Evolutionary conservation across 2,113 vertebrate species (phyloP), one percentile per base, ranked within the genome.

Genomic region (Tretioscincus oriximinensis): DNA sequence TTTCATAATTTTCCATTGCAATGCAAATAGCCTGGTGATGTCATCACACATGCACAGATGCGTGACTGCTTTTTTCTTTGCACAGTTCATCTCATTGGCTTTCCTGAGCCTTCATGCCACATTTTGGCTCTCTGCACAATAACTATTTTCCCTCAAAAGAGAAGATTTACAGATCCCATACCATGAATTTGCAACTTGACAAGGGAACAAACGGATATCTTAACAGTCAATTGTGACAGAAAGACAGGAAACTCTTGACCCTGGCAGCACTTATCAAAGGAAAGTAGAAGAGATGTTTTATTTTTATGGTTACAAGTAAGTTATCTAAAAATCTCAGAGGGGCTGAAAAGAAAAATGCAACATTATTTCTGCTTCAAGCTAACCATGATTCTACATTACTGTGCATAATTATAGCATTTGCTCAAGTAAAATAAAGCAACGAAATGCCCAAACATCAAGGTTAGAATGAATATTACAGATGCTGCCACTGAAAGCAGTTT

Each of bases 221-320:
- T 68, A 78, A 78, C 51, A 78, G 77, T 75, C 69, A 73, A 79
- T 75, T 63, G 65, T n/a, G 41, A 79, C 65, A 69, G 70, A 84
- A 84, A 67, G 28, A 82, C 58, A 82, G 41, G 65, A 71, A 72
- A 72, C 60, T 77, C 68, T 70, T 77, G 67, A 72, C 77, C 54
- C 41, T 61, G 54, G 49, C 58, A 79, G 16, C 18, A 75, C 64
- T 61, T 79, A 78, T 68, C 72, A 68, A n/a, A 75, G 77, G 51
- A 54, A 61, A 61, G 76, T 68, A 41, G 41, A 83, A 83, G 35
- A 63, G 41, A 41, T 75, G 41, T 69, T 79, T 84, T 75, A 51
- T 79, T 80, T 80, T 80, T 64, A 84, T 75, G 63, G 77, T 75
- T 75, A 63, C 22, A 41, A 75, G 35, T 24, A 69, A 75, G 77